Conservation (phyloP, 2,888 invertebrate genomes). For the Drosophila buzzatii region DNA sequence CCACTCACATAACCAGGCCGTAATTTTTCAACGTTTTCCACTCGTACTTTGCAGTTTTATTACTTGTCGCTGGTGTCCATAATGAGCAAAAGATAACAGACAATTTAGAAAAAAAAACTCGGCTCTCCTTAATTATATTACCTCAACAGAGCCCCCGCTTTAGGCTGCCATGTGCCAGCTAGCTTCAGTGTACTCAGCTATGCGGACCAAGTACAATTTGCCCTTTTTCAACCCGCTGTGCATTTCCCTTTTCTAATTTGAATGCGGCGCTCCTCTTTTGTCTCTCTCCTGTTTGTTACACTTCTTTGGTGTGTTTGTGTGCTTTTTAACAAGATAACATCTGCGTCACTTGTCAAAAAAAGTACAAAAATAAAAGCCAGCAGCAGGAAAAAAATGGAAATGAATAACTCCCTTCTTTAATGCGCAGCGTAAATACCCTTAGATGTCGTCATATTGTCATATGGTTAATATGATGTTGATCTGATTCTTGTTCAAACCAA, state of each 20-base stretch:
- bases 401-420: not conserved
- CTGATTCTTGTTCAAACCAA: not conserved
- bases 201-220: constrained; percentile 50
- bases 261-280: constrained; percentile 51
- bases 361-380: constrained; percentile 6
- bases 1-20: constrained; percentile 63
- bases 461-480: not conserved
- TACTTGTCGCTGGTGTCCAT: constrained; percentile 74
- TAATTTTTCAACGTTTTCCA: constrained; percentile 71
- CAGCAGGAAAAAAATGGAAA: not conserved
- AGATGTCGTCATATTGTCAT: no score
- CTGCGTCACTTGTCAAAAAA: constrained; percentile 70
- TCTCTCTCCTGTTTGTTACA: constrained; percentile 45
- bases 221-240: constrained; percentile 56
- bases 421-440: constrained; percentile 4
- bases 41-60: constrained; percentile 73
- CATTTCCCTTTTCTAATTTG: constrained; percentile 70
- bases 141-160: constrained; percentile 26
- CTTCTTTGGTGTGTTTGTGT: constrained; percentile 65
- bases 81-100: constrained; percentile 76
- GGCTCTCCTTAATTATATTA: constrained; percentile 71
- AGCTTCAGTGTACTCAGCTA: constrained; percentile 46
- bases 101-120: constrained; percentile 58
- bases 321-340: constrained; percentile 73
- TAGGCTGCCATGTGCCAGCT: constrained; percentile 24